Evolutionary conservation across 2,888 invertebrate species (phyloP).

Genomic region (Octonoba sinensis): DNA sequence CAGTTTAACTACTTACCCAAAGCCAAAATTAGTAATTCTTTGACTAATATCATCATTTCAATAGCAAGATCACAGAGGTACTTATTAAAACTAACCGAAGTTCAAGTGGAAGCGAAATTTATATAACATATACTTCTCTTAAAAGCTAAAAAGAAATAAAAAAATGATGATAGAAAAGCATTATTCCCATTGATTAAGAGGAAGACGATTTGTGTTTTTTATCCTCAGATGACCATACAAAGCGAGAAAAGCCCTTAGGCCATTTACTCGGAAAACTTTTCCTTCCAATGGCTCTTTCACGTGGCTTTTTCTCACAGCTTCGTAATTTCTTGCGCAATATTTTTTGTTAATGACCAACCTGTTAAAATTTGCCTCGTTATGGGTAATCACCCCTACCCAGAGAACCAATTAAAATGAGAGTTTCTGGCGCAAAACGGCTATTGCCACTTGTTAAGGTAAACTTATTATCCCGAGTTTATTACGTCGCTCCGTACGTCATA

Average conservation of each 20-base stretch:
- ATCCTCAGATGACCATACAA: conserved; percentile 1
- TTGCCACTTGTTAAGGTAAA: conserved; percentile 3
- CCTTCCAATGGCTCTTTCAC: conserved; percentile 24
- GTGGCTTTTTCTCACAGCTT: conserved; percentile 22
- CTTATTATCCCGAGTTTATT: not conserved
- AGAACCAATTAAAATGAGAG: too few species aligned
- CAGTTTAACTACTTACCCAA: conserved; percentile 26
- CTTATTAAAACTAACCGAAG: conserved; percentile 42
- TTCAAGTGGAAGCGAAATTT: not conserved
- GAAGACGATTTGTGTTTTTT: not conserved
- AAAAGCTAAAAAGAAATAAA: conserved; percentile 20
- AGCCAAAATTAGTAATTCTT: conserved; percentile 24
- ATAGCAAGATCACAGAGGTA: conserved; percentile 1
- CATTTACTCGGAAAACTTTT: conserved; percentile 23
- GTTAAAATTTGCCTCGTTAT: not conserved
- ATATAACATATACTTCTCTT: too few species aligned
- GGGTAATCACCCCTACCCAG: too few species aligned
- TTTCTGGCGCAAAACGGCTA: not conserved
- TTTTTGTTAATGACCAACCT: conserved; percentile 3
- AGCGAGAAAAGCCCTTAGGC: conserved; percentile 42
- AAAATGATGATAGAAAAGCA: conserved; percentile 7
- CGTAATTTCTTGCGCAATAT: conserved; percentile 23
- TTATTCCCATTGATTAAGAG: not conserved
- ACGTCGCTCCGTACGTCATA: too few species aligned
- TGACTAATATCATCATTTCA: conserved; percentile 2